Conservation (phyloP, 2,797 vertebrate genomes). For the Enteromius afrohamiltoni region DNA sequence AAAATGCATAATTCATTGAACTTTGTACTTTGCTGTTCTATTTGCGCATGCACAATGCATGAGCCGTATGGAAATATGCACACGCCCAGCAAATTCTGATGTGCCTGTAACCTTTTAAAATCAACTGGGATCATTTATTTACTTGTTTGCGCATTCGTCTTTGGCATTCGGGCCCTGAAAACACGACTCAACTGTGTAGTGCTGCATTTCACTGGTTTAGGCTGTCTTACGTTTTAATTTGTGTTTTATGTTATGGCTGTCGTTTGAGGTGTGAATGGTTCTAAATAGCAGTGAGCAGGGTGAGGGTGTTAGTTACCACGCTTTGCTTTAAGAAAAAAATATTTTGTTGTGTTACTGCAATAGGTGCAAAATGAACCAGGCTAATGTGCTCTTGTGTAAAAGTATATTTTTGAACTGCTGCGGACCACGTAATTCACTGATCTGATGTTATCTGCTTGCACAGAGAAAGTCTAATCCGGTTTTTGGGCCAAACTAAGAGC, state of each 20-base stretch:
- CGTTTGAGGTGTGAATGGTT: constrained; percentile 44
- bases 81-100: constrained; percentile 69
- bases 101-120: constrained; percentile 70
- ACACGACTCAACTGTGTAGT: constrained; percentile 58
- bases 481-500: constrained; percentile 9
- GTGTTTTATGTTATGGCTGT: constrained; percentile 38
- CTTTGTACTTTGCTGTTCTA: constrained; percentile 65
- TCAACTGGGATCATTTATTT: constrained; percentile 72
- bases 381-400: not conserved
- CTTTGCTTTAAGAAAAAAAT: constrained; percentile 15
- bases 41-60: constrained; percentile 75
- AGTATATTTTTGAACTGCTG: not conserved
- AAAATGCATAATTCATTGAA: constrained; percentile 82
- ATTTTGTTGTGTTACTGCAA: constrained; percentile 11
- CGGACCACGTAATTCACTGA: not conserved
- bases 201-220: constrained; percentile 58
- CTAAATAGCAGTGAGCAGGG: constrained; percentile 44
- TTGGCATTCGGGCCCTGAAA: constrained; percentile 58
- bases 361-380: not conserved
- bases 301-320: not conserved
- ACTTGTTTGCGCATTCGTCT: constrained; percentile 61
- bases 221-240: constrained; percentile 1
- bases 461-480: not conserved
- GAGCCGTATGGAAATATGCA: constrained; percentile 76
- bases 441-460: not conserved